A percentile compares a stretch with the other conserved stretches of the same genome.
phyloP scores from a whole-genome alignment of 2,797 vertebrate species.

The Poecilia gillii region DNA sequence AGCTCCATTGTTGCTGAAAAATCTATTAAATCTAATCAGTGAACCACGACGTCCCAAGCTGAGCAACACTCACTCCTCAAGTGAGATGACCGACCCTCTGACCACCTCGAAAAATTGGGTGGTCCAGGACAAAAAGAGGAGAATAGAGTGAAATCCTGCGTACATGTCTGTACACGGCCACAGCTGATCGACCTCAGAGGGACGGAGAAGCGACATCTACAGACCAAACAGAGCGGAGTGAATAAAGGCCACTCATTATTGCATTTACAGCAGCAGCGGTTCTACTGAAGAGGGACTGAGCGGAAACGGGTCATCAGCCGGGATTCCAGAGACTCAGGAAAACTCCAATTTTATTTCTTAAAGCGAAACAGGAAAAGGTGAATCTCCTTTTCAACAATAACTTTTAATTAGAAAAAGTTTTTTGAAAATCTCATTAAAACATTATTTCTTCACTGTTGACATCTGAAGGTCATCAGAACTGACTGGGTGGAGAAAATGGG shows the following conservation, averaged over 20 bases:
- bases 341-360: not conserved
- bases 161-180: not conserved
- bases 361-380: too few species aligned
- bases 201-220: not conserved
- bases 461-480: not conserved
- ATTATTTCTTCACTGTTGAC: not conserved
- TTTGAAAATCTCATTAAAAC: not conserved
- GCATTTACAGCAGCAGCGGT: not conserved
- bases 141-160: not conserved
- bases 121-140: constrained; percentile 1
- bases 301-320: too few species aligned
- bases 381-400: too few species aligned
- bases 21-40: constrained; percentile 39
- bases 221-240: not conserved
- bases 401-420: too few species aligned
- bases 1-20: constrained; percentile 32
- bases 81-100: constrained; percentile 12
- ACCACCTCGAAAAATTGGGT: constrained; percentile 2
- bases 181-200: not conserved
- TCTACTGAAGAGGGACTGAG: too few species aligned
- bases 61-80: constrained; percentile 12
- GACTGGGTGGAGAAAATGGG: not conserved
- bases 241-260: not conserved
- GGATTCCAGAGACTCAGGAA: not conserved
- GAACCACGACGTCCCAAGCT: constrained; percentile 13